These are phyloP conservation scores for Ferrisia virgata DNA, from an alignment of 2,888 invertebrate species.

Conservation along the genomic window DNA sequence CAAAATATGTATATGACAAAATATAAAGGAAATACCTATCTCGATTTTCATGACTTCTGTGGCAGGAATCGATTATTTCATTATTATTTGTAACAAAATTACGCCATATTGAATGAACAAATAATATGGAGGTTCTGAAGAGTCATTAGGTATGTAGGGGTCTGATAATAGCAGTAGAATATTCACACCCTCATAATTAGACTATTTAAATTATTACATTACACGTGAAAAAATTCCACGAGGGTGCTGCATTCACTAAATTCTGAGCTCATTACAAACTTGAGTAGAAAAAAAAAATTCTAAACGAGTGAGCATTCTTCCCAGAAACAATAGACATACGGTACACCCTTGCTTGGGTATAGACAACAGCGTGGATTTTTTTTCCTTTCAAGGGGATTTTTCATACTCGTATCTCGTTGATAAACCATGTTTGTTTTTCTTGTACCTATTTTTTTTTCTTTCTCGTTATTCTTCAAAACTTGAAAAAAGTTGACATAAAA, in stretches of 20 bases:
- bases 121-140: too few relatives aligned
- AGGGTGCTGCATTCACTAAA: not conserved
- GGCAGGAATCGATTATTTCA: too few relatives aligned
- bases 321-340: not conserved
- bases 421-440: not conserved
- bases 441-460: not conserved
- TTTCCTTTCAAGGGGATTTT: not conserved
- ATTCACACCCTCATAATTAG: not conserved
- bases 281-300: not conserved
- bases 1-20: too few relatives aligned
- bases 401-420: not conserved
- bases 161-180: too few relatives aligned
- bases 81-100: too few relatives aligned
- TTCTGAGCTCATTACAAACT: not conserved
- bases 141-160: too few relatives aligned
- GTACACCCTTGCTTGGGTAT: not conserved
- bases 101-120: too few relatives aligned
- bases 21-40: too few relatives aligned
- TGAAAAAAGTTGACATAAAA: not conserved
- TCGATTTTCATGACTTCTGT: too few relatives aligned
- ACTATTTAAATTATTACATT: not conserved
- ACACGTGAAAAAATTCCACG: not conserved
- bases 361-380: not conserved
- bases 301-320: not conserved
- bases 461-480: not conserved